phyloP scores from a whole-genome alignment of 2,797 vertebrate species.

The Sus cebifrons region DNA sequence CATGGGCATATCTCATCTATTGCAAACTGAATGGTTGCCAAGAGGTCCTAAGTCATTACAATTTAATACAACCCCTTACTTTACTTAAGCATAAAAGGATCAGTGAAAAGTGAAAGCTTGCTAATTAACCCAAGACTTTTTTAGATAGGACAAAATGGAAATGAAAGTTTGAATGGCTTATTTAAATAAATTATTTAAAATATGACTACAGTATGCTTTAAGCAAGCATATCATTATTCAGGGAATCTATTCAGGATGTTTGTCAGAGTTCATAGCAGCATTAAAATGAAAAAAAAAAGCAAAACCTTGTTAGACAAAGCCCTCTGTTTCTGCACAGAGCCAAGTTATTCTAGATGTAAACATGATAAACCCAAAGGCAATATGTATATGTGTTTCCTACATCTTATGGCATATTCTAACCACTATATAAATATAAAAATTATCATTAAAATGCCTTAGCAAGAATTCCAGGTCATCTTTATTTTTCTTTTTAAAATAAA shows the following conservation, averaged over 20 bases:
- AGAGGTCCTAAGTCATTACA: not conserved
- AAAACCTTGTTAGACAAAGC: not conserved
- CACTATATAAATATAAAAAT: not conserved
- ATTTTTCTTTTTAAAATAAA: conserved; percentile 12
- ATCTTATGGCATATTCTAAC: not conserved
- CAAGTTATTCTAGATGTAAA: not conserved
- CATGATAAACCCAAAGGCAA: not conserved
- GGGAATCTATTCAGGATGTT: not conserved
- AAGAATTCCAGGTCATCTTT: not conserved
- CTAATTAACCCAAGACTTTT: not conserved
- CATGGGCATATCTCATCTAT: not conserved
- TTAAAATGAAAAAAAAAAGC: not conserved
- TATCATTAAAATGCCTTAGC: rapidly evolving
- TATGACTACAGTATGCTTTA: not conserved
- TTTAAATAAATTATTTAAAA: conserved; percentile 13
- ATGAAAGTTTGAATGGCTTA: not conserved
- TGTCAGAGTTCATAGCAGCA: not conserved
- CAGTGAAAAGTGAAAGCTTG: not conserved
- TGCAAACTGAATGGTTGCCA: not conserved
- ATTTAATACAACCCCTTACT: not conserved
- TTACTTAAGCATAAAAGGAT: not conserved
- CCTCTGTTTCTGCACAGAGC: not conserved
- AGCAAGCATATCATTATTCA: not conserved
- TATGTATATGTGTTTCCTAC: not conserved
- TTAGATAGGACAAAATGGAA: not conserved